phyloP scores from a whole-genome alignment of 2,113 vertebrate genomes.

The Dicentrarchus labrax region DNA sequence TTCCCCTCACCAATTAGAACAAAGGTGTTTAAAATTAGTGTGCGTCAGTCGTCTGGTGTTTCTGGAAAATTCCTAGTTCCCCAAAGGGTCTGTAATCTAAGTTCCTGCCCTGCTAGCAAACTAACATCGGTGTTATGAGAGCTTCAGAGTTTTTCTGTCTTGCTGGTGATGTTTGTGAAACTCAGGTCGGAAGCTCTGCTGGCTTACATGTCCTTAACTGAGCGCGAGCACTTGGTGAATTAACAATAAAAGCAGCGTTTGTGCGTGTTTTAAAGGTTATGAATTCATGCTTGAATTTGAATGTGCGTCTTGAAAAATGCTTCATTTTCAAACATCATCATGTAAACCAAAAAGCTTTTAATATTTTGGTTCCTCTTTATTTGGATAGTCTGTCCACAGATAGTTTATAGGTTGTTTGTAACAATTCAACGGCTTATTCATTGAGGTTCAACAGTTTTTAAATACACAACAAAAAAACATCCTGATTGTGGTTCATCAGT shows the following conservation, averaged over 20 bases:
- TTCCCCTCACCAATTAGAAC: background rate
- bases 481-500: too few species aligned
- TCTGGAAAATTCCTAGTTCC: background rate
- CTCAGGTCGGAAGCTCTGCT: background rate
- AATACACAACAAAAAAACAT: too few species aligned
- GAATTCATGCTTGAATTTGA: too few species aligned
- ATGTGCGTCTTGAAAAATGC: too few species aligned
- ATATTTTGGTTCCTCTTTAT: too few species aligned
- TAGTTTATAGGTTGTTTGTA: too few species aligned
- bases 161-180: background rate
- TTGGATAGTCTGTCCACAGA: too few species aligned
- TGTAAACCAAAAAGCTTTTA: too few species aligned
- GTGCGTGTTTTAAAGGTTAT: too few species aligned
- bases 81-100: background rate
- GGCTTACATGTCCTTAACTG: background rate
- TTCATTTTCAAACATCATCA: too few species aligned
- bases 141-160: background rate
- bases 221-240: background rate
- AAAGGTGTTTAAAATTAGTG: background rate
- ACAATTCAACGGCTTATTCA: too few species aligned
- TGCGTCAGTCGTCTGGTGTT: background rate
- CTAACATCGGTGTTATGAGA: background rate
- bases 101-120: background rate
- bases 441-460: too few species aligned
- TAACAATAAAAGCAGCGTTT: background rate